phyloP scores from a whole-genome alignment of 1,140 invertebrate species.

The Amphibalanus amphitrite region DNA sequence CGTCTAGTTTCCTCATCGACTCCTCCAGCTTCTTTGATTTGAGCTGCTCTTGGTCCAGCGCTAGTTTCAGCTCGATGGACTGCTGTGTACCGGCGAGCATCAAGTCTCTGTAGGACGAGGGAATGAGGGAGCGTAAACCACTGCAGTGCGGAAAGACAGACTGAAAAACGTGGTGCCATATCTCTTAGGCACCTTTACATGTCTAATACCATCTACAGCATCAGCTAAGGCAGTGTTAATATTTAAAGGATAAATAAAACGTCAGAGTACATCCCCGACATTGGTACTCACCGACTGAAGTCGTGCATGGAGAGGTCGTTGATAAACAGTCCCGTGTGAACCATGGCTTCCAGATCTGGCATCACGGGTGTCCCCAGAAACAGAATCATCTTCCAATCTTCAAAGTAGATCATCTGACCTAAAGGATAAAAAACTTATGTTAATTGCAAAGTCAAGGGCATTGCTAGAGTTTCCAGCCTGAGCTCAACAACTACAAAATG shows the following conservation, averaged over 20 bases:
- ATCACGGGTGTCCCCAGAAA: constrained; percentile 90
- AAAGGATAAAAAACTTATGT: too few relatives aligned
- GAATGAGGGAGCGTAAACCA: too few relatives aligned
- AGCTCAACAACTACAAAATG: too few relatives aligned
- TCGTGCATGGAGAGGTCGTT: constrained; percentile 97
- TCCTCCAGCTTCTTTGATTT: constrained; percentile 93
- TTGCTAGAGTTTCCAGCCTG: too few relatives aligned
- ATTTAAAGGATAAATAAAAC: too few relatives aligned
- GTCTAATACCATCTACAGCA: too few relatives aligned
- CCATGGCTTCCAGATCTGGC: constrained; percentile 74
- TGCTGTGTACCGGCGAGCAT: constrained; percentile 94
- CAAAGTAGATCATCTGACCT: constrained; percentile 98
- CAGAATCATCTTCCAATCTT: constrained; percentile 92
- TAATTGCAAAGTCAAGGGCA: too few relatives aligned
- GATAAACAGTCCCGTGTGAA: constrained; percentile 78
- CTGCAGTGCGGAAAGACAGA: too few relatives aligned
- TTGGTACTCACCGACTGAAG: constrained; percentile 50
- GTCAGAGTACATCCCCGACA: too few relatives aligned
- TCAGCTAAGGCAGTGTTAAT: too few relatives aligned
- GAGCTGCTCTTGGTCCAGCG: constrained; percentile 87
- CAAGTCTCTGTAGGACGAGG: constrained; percentile 63
- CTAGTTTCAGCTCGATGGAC: constrained; percentile 85
- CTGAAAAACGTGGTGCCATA: too few relatives aligned
- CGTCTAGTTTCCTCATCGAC: constrained; percentile 85
- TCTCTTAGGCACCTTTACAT: too few relatives aligned